These are phyloP conservation scores for Microcebus ravelobensis DNA, from an alignment of 2,113 vertebrate species.

Conservation along the genomic window DNA sequence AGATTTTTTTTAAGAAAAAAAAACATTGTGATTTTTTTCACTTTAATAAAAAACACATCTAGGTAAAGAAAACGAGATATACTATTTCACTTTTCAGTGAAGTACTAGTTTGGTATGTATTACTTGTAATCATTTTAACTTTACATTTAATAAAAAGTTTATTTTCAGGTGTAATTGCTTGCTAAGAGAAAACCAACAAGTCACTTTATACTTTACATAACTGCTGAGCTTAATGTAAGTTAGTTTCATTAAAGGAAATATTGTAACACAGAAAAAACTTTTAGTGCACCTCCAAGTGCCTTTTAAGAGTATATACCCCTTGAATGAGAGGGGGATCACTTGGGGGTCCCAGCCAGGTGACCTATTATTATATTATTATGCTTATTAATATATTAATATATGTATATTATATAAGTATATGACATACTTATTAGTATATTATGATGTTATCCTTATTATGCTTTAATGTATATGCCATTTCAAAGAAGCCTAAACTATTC, in stretches of 20 bases:
- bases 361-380: no score
- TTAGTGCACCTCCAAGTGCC: no score
- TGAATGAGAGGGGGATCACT: not conserved
- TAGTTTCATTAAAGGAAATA: not conserved
- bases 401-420: not conserved
- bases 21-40: not conserved
- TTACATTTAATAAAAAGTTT: conserved; percentile 62
- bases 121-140: conserved; percentile 53
- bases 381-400: not conserved
- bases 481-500: not conserved
- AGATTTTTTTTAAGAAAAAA: conserved; percentile 34
- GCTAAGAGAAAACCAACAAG: not conserved
- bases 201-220: not conserved
- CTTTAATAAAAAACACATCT: conserved; percentile 52
- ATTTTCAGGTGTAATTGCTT: conserved; percentile 55
- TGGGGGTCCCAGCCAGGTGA: not conserved
- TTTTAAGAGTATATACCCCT: not conserved
- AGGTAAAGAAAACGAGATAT: conserved; percentile 47
- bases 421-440: not conserved
- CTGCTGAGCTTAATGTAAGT: not conserved
- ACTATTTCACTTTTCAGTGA: conserved; percentile 43
- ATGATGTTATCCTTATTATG: not conserved
- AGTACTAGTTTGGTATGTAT: not conserved
- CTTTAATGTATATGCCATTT: not conserved
- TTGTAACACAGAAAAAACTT: not conserved